Evolutionary conservation across 2,113 vertebrate species (phyloP).

Genomic region (Sylvietta virens): DNA sequence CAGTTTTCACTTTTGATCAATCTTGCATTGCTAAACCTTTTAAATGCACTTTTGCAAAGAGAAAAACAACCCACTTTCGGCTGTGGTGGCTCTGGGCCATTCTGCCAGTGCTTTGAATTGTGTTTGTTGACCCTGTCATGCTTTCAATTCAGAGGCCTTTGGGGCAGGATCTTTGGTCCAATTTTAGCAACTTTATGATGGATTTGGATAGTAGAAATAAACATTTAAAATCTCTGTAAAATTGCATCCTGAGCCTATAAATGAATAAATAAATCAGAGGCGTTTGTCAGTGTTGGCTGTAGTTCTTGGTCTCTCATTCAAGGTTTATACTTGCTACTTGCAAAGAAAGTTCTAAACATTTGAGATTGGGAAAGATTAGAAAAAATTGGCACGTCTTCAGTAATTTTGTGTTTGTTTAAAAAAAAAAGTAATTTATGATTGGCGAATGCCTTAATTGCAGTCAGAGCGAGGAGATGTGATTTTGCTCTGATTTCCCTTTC

Average conservation of each 20-base stretch:
- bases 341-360: neutral
- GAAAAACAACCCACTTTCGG: neutral
- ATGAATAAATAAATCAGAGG: neutral
- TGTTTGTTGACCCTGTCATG: neutral
- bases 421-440: neutral
- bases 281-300: fast-evolving
- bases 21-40: neutral
- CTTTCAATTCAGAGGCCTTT: neutral
- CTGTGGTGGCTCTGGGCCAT: neutral
- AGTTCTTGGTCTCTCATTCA: neutral
- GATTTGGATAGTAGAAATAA: neutral
- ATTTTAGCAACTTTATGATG: constrained; percentile 26
- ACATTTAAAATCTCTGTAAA: neutral
- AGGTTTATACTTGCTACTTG: neutral
- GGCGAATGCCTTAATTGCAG: neutral
- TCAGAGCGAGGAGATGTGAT: neutral
- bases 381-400: neutral
- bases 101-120: neutral
- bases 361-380: neutral
- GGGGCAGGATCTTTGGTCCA: neutral
- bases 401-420: neutral
- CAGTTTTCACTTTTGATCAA: neutral
- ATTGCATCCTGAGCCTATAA: neutral
- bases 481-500: neutral
- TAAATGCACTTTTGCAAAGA: neutral